Conservation (phyloP, 2,888 invertebrate species). For the Malthinus seriepunctatus region DNA sequence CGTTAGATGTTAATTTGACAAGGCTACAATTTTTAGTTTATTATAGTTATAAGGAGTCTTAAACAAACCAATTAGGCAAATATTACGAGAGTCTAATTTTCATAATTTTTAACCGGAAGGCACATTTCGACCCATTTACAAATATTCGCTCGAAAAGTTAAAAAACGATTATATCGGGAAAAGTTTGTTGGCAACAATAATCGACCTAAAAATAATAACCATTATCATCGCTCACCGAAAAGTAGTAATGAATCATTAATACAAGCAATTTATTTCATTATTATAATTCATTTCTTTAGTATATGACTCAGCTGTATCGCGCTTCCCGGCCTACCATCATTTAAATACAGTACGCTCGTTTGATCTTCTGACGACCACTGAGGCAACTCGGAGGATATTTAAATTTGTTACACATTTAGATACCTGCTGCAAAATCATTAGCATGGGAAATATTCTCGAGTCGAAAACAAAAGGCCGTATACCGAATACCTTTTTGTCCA, state of each 20-base stretch:
- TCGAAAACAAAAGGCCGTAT: constrained; percentile 37
- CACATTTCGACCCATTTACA: not conserved
- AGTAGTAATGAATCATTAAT: constrained; percentile 55
- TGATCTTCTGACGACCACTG: constrained; percentile 13
- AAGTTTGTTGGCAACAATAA: constrained; percentile 35
- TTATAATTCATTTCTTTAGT: constrained; percentile 52
- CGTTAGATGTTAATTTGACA: constrained; percentile 50
- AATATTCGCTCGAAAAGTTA: not conserved
- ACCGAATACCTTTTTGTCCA: constrained; percentile 10
- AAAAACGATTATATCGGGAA: too few species aligned
- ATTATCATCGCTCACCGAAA: constrained; percentile 54
- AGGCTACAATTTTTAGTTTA: constrained; percentile 34
- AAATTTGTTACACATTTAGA: constrained; percentile 36
- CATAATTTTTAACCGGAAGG: not conserved
- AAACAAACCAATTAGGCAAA: constrained; percentile 42
- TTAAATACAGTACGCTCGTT: constrained; percentile 21
- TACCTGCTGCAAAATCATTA: constrained; percentile 50
- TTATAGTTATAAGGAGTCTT: constrained; percentile 27
- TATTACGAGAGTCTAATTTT: not conserved
- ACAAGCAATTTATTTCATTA: constrained; percentile 56
- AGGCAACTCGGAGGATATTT: constrained; percentile 30
- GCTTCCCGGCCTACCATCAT: constrained; percentile 19
- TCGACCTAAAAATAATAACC: constrained; percentile 47
- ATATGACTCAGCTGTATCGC: constrained; percentile 49
- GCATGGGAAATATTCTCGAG: constrained; percentile 47